Evolutionary conservation across 2,888 invertebrate species (phyloP), one percentile per base, ranked within the genome.

Genomic region (Subacronicta megacephala): DNA sequence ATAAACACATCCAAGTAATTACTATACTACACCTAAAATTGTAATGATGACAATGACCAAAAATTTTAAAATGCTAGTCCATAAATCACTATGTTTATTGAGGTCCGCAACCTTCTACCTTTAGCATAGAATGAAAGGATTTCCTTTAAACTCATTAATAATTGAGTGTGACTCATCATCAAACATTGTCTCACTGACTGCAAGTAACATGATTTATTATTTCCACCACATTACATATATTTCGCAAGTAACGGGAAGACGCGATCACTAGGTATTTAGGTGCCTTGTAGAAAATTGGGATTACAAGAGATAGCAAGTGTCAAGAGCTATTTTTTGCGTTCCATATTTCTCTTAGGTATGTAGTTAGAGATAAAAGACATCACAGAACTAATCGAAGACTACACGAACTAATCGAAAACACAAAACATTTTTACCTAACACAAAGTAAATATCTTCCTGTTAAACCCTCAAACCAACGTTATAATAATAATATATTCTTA

Each of bases 141-240:
- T 44, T 45, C 17, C 31, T 51, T 56, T 51, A 41, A 23, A 37
- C 57, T 38, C 40, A 59, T 13, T 56, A 46, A 51, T 31, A 31
- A 31, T 55, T 36, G 36, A 41, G 55, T 47, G 54, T 74, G 72
- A 72, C 55, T 74, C 72, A 72, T 72, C 75, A 55, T 72, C 71
- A 55, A 58, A 20, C 52, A 45, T 44, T 35, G 44, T 35, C 58
- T 42, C 41, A 38, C 5, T 15, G 7, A 26, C 57, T 40, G 12
- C 29, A 42, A 12, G 10, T 44, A 13, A 45, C 33, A 41, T 42
- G 4, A 5, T 1, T 4, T 31, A n/a, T 31, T 31, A 31, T 31
- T 31, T 31, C 5, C n/a, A 31, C 6, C 31, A 31, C 31, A 5
- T n/a, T 1, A 0, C n/a, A 31, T 5, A n/a, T 31, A 31, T 31